These are phyloP conservation scores for Dasysyrphus tricinctus DNA, from an alignment of 2,888 invertebrate genomes.

Conservation along the genomic window DNA sequence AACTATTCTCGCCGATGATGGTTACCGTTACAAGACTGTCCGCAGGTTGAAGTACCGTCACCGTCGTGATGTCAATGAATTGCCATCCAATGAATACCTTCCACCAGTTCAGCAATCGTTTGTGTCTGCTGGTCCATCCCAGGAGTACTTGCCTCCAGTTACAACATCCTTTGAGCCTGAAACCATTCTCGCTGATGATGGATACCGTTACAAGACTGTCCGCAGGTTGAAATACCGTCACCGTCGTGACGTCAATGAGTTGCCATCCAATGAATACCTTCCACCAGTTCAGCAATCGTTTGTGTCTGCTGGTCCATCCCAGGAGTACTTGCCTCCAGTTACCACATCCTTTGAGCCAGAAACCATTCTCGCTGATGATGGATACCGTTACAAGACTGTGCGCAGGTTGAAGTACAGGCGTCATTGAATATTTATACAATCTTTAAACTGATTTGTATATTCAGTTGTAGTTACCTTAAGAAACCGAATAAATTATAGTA, in stretches of 20 bases:
- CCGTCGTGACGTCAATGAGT: constrained; percentile 75
- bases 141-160: constrained; percentile 72
- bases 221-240: constrained; percentile 65
- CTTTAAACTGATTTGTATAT: not conserved
- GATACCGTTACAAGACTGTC: constrained; percentile 59
- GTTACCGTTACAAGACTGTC: constrained; percentile 60
- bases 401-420: constrained; percentile 44
- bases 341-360: constrained; percentile 13
- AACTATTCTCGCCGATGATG: constrained; percentile 46
- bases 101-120: constrained; percentile 68
- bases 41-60: constrained; percentile 66
- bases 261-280: constrained; percentile 78
- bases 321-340: constrained; percentile 19
- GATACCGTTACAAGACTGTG: constrained; percentile 72
- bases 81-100: constrained; percentile 79
- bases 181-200: constrained; percentile 47
- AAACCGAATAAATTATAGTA: not conserved
- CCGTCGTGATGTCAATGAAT: constrained; percentile 80
- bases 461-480: not conserved
- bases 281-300: constrained; percentile 36
- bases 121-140: constrained; percentile 76
- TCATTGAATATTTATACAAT: constrained; percentile 6
- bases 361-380: constrained; percentile 64
- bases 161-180: constrained; percentile 65
- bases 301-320: constrained; percentile 9